These are phyloP conservation scores for Campylomormyrus numenius DNA, from an alignment of 2,113 vertebrate genomes.

Conservation along the genomic window DNA sequence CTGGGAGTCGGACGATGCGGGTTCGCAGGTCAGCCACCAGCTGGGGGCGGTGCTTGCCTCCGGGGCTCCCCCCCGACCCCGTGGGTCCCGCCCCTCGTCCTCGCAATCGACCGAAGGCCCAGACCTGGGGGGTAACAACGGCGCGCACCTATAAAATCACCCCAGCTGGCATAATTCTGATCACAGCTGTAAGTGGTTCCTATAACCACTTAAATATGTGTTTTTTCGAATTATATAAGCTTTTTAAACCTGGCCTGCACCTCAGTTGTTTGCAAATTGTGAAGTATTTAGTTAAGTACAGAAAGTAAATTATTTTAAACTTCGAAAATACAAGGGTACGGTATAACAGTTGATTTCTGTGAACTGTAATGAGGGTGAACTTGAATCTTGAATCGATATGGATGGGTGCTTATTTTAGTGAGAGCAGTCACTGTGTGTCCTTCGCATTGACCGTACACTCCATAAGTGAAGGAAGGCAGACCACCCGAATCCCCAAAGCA, in stretches of 20 bases:
- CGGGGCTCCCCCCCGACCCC: conserved; percentile 55
- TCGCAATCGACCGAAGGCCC: conserved; percentile 77
- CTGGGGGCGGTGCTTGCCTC: conserved; percentile 60
- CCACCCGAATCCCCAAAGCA: neutral
- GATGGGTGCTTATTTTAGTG: neutral
- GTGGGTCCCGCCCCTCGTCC: conserved; percentile 67
- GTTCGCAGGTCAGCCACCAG: conserved; percentile 75
- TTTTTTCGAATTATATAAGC: too few relatives aligned
- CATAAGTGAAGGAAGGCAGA: neutral
- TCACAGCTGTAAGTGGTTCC: neutral
- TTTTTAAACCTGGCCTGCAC: neutral
- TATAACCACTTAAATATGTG: neutral
- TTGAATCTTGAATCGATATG: neutral
- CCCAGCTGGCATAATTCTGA: neutral
- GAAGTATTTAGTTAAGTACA: neutral
- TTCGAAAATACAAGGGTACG: neutral
- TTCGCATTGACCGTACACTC: neutral
- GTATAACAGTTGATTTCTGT: neutral
- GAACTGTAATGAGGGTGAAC: neutral
- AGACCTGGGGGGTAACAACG: conserved; percentile 51
- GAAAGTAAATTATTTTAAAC: conserved; percentile 1
- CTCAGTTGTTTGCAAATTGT: neutral
- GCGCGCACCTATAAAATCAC: conserved; percentile 53
- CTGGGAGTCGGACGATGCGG: conserved; percentile 82
- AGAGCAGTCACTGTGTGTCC: neutral